A percentile compares a stretch with the other conserved stretches of the same genome.
phyloP scores from a whole-genome alignment of 2,113 vertebrate genomes.

The Ia io region DNA sequence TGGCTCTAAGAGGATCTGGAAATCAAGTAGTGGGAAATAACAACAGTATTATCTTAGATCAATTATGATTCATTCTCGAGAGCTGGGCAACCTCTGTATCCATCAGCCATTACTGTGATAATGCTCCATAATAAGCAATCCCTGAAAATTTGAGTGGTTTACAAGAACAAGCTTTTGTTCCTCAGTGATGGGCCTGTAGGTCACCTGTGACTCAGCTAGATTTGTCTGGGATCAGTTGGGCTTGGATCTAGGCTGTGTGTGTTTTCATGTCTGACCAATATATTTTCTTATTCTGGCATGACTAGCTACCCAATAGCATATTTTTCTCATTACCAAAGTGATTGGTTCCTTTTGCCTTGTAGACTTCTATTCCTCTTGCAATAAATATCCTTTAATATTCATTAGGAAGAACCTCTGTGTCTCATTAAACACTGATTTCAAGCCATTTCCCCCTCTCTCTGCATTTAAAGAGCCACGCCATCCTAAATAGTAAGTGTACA shows the following conservation, averaged over 20 bases:
- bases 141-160: neutral
- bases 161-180: neutral
- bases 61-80: neutral
- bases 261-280: neutral
- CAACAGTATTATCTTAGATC: neutral
- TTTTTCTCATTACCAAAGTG: neutral
- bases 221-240: neutral
- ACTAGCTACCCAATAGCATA: neutral
- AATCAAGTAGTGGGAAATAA: conserved; percentile 7
- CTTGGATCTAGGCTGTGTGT: neutral
- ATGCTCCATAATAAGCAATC: neutral
- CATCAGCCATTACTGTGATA: neutral
- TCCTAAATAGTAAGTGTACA: neutral
- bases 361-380: no score
- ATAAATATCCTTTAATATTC: no score
- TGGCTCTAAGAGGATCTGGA: neutral
- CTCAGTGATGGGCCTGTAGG: neutral
- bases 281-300: neutral
- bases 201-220: neutral
- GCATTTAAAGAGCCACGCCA: no score
- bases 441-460: no score
- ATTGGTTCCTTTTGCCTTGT: no score
- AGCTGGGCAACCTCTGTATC: neutral
- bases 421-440: no score
- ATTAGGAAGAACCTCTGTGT: no score